Evolutionary conservation across 2,888 invertebrate genomes (phyloP).

Genomic region (Eremobia ochroleuca): DNA sequence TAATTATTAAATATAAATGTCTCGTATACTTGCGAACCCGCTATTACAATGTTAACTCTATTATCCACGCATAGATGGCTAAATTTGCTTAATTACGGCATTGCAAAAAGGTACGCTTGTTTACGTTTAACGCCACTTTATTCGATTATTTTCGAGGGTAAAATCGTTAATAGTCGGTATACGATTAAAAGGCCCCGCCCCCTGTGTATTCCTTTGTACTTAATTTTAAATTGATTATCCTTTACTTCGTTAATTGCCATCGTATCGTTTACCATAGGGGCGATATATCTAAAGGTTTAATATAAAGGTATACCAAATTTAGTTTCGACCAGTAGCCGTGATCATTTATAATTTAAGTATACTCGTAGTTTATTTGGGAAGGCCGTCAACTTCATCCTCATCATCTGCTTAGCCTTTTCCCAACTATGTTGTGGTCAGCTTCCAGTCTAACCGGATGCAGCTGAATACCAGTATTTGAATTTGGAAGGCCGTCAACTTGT

Average conservation of each 20-base stretch:
- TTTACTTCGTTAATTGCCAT: constrained; percentile 49
- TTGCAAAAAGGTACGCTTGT: constrained; percentile 59
- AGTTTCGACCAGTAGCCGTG: neutral
- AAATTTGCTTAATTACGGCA: constrained; percentile 63
- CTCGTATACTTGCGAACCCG: constrained; percentile 46
- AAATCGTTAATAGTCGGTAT: constrained; percentile 51
- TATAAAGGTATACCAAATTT: neutral
- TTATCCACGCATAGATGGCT: constrained; percentile 46
- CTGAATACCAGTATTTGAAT: too few species aligned
- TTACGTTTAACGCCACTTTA: constrained; percentile 53
- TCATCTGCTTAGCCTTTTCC: too few species aligned
- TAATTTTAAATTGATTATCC: constrained; percentile 55
- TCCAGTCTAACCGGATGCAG: too few species aligned
- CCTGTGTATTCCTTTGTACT: constrained; percentile 44
- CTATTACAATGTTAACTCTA: constrained; percentile 32
- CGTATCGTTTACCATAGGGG: constrained; percentile 6
- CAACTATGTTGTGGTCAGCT: too few species aligned
- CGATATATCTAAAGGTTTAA: constrained; percentile 7
- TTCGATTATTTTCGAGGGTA: constrained; percentile 57
- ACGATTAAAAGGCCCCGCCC: constrained; percentile 20
- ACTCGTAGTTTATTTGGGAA: constrained; percentile 35
- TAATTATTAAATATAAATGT: constrained; percentile 69
- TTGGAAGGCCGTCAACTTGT: constrained; percentile 30
- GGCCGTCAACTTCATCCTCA: constrained; percentile 34
- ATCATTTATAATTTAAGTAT: constrained; percentile 41